Evolutionary conservation across 2,888 invertebrate species (phyloP).

Genomic region (Chaetogeoica ovagalla): DNA sequence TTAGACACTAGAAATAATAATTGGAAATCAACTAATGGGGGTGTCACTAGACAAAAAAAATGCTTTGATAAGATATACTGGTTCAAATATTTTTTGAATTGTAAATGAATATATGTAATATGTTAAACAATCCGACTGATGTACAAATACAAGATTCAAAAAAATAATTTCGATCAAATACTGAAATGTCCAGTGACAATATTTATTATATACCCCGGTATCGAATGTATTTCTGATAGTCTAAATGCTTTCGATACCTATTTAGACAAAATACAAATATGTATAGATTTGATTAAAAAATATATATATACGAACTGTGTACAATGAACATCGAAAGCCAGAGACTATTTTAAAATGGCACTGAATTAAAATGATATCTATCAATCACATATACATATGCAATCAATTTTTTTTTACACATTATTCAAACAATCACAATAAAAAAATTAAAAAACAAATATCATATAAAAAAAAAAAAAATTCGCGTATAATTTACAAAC

Average conservation of each 20-base stretch:
- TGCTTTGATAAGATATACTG: not conserved
- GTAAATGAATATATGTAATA: not conserved
- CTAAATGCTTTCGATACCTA: not conserved
- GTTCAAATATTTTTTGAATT: too few relatives aligned
- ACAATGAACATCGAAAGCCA: not conserved
- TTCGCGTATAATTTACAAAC: not conserved
- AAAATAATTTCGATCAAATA: not conserved
- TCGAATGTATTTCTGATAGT: not conserved
- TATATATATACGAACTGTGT: not conserved
- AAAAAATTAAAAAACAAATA: not conserved
- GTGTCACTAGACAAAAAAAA: not conserved
- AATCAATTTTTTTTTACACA: too few relatives aligned
- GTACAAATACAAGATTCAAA: not conserved
- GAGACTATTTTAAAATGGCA: not conserved
- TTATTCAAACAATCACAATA: too few relatives aligned
- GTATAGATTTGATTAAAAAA: not conserved
- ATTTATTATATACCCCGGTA: too few relatives aligned
- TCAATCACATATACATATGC: too few relatives aligned
- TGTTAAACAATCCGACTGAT: too few relatives aligned
- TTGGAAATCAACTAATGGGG: not conserved
- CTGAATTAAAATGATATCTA: too few relatives aligned
- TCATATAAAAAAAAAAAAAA: not conserved
- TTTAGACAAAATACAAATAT: not conserved
- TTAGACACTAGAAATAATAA: too few relatives aligned
- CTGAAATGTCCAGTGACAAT: not conserved